Evolutionary conservation across 2,888 invertebrate genomes (phyloP), one percentile per base, ranked within the genome.

Genomic region (Nomada fabriciana): DNA sequence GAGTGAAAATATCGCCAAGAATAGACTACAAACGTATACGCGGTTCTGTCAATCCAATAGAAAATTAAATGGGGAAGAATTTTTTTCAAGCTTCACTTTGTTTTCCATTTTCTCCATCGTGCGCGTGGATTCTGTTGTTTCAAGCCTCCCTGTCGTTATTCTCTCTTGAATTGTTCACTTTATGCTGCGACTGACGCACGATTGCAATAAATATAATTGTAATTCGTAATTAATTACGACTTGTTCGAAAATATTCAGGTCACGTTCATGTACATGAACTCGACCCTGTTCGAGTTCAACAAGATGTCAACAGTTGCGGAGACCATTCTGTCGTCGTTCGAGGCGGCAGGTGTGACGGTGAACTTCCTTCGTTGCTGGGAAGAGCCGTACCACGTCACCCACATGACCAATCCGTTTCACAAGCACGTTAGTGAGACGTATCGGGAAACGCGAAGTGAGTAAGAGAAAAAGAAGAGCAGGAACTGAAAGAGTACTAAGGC

Each of bases 401-500:
- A 97, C 94, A 96, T 96, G 90, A 95, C 96, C 67, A 98, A 98
- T 95, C 98, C 98, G 0, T 98, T 98, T 93, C 95, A 96, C 90
- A 95, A 96, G 76, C 96, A 98, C 85, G 97, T 98, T 53, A 95
- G 96, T 76, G 96, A 97, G 86, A 98, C 98, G 0, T 97, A 97
- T 92, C 95, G 95, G 82, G 97, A 97, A 89, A 97, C 98, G n/a
- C 95, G 98, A 95, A 98, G 98, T 98, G 94, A 96, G 97, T 95
- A 85, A 36, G 5, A 0, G 20, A 67, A 5, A 15, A 7, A 53
- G 0, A 13, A 18, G n/a, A 29, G 13, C n/a, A 57, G 57, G 25
- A 10, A 23, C 20, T 23, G 13, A 57, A 25, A 57, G 36, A 7
- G 36, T 36, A 36, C 36, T 36, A 7, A 36, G 36, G 36, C 36